These are phyloP conservation scores for Acromyrmex charruanus DNA, from an alignment of 1,140 invertebrate species.

Conservation along the genomic window DNA sequence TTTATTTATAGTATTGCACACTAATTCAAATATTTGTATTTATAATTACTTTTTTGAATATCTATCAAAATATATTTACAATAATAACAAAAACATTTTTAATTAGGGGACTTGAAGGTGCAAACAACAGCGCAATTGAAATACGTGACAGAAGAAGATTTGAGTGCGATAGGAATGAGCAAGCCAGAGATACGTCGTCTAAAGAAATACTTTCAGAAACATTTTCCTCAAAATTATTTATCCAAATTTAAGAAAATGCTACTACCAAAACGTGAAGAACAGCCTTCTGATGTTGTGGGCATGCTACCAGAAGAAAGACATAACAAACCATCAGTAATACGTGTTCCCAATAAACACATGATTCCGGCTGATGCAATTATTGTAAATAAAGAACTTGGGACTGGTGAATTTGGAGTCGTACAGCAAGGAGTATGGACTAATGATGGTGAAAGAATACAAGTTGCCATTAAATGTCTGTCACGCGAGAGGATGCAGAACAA, in stretches of 20 bases:
- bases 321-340: slow-evolving; percentile 82
- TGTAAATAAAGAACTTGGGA: slow-evolving; percentile 96
- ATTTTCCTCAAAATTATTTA: slow-evolving; percentile 96
- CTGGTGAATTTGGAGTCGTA: slow-evolving; percentile 98
- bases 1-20: too few species aligned
- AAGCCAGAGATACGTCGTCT: slow-evolving; percentile 97
- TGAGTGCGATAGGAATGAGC: slow-evolving; percentile 96
- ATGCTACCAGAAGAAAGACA: slow-evolving; percentile 84
- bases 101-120: slow-evolving; percentile 91
- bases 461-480: slow-evolving; percentile 98
- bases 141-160: slow-evolving; percentile 97
- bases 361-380: slow-evolving; percentile 97
- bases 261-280: slow-evolving; percentile 89
- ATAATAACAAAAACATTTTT: neutral
- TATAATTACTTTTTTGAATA: neutral
- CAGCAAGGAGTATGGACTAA: slow-evolving; percentile 99
- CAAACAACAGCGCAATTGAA: slow-evolving; percentile 98
- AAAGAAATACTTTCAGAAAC: slow-evolving; percentile 97
- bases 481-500: slow-evolving; percentile 98
- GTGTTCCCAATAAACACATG: slow-evolving; percentile 96
- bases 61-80: neutral
- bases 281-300: slow-evolving; percentile 76
- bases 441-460: slow-evolving; percentile 96
- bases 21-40: neutral
- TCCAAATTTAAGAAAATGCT: slow-evolving; percentile 95